These are phyloP conservation scores for Sinocyclocheilus grahami DNA, from an alignment of 2,113 vertebrate species.

Conservation along the genomic window DNA sequence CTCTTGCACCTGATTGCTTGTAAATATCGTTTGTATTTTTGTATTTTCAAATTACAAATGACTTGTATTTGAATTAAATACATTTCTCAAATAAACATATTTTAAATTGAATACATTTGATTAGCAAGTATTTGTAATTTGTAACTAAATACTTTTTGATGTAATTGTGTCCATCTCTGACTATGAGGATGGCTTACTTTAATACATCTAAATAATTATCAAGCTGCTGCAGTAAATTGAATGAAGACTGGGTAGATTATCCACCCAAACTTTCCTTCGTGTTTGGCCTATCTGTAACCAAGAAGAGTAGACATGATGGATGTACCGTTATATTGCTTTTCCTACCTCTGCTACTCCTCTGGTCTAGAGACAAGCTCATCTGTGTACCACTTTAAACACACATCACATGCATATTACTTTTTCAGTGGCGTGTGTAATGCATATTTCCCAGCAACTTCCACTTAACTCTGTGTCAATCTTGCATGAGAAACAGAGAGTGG, in stretches of 20 bases:
- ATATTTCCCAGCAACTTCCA: conserved; percentile 4
- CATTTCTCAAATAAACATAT: too few relatives aligned
- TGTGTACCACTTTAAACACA: conserved; percentile 29
- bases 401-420: conserved; percentile 7
- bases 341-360: not conserved
- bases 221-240: too few relatives aligned
- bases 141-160: too few relatives aligned
- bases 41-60: too few relatives aligned
- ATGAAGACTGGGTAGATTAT: not conserved
- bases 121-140: too few relatives aligned
- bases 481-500: not conserved
- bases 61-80: too few relatives aligned
- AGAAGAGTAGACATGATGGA: conserved; percentile 26
- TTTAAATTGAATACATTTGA: too few relatives aligned
- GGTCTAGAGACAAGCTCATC: conserved; percentile 25
- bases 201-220: too few relatives aligned
- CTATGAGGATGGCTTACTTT: not conserved
- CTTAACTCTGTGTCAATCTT: conserved; percentile 11
- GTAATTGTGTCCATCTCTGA: too few relatives aligned
- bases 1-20: too few relatives aligned
- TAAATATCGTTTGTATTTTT: too few relatives aligned
- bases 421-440: conserved; percentile 19
- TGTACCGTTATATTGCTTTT: conserved; percentile 5
- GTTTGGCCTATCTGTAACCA: conserved; percentile 18
- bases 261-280: not conserved